Conservation (phyloP, 2,888 invertebrate species). For the Trimorus sp. region DNA sequence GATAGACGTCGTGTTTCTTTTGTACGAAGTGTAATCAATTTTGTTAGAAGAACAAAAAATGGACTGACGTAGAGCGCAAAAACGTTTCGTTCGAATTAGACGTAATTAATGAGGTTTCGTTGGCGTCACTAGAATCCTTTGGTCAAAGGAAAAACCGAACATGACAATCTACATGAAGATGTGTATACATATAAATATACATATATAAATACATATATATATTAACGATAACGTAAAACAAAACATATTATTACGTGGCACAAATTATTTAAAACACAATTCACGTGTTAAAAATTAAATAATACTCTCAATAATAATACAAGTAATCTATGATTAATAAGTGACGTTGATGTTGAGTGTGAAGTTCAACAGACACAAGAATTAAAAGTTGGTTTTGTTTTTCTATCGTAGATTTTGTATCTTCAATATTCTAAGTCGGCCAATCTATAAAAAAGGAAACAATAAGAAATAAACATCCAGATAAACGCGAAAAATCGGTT, state of each 20-base stretch:
- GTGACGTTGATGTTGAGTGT: slow-evolving; percentile 78
- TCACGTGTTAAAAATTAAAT: slow-evolving; percentile 43
- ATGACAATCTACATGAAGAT: slow-evolving; percentile 79
- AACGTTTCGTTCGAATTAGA: slow-evolving; percentile 1
- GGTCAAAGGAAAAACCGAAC: slow-evolving; percentile 71
- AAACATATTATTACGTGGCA: slow-evolving; percentile 48
- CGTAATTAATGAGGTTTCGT: slow-evolving; percentile 40
- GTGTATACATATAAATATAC: slow-evolving; percentile 69
- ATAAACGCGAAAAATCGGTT: slow-evolving; percentile 4
- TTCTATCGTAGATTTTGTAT: slow-evolving; percentile 82
- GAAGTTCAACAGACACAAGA: slow-evolving; percentile 69
- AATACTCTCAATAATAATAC: slow-evolving; percentile 66
- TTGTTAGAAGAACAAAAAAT: too few relatives aligned
- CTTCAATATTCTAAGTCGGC: slow-evolving; percentile 79
- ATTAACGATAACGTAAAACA: slow-evolving; percentile 70
- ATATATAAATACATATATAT: slow-evolving; percentile 39
- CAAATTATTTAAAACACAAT: slow-evolving; percentile 47
- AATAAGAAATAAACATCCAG: slow-evolving; percentile 11
- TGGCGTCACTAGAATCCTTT: slow-evolving; percentile 24
- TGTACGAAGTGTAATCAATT: too few relatives aligned
- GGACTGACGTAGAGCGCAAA: not conserved
- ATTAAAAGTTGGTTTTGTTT: slow-evolving; percentile 79
- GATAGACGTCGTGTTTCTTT: too few relatives aligned
- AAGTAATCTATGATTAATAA: slow-evolving; percentile 65
- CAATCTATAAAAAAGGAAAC: slow-evolving; percentile 71